These are phyloP conservation scores for Trochalopteron elliotii DNA, from an alignment of 2,113 vertebrate genomes.

Conservation along the genomic window DNA sequence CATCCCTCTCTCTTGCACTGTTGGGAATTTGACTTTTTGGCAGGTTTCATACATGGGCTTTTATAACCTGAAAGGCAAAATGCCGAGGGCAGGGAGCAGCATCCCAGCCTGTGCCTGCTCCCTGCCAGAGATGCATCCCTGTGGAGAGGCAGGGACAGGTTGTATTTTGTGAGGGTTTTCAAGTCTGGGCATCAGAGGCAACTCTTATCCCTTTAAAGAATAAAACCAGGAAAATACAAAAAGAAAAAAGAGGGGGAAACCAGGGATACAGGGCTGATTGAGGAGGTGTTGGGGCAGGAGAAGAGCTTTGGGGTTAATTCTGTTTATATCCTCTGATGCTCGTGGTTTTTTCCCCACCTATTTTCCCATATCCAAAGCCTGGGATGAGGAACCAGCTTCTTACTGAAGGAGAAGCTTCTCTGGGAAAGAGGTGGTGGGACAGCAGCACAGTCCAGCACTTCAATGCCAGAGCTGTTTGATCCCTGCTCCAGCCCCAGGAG, in stretches of 20 bases:
- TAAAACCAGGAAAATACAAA: background rate
- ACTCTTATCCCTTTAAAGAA: background rate
- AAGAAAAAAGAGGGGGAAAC: background rate
- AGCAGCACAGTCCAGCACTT: background rate
- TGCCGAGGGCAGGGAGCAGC: background rate
- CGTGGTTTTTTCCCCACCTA: background rate
- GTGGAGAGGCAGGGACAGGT: background rate
- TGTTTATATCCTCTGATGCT: background rate
- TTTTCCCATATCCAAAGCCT: background rate
- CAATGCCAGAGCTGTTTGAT: background rate
- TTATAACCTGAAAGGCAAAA: background rate
- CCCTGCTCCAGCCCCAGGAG: constrained; percentile 52
- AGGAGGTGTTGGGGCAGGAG: background rate
- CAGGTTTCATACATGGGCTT: background rate
- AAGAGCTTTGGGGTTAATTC: background rate
- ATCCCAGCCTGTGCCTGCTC: background rate
- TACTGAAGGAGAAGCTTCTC: background rate
- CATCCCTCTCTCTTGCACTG: background rate
- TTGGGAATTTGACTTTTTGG: background rate
- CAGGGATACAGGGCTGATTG: background rate
- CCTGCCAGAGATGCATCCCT: background rate
- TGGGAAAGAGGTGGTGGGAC: background rate
- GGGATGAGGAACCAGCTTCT: background rate
- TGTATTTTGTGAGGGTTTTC: background rate
- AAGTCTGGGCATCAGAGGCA: background rate